Evolutionary conservation across 2,888 invertebrate species (phyloP), one percentile per base, ranked within the genome.

Genomic region (Dolichopus griseipennis): DNA sequence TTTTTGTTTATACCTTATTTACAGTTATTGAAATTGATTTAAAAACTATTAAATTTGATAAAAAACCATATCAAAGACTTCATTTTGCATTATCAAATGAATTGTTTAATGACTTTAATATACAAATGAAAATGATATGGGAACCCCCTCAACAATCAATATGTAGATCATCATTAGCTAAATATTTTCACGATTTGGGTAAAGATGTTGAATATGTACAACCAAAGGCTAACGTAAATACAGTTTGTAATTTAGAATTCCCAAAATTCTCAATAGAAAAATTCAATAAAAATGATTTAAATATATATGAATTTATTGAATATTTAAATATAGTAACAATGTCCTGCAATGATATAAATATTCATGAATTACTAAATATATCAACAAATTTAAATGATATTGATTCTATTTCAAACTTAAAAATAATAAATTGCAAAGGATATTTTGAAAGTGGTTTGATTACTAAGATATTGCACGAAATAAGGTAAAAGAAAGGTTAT

Each of bases 141-240:
- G 81, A 84, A 72, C 83, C 86, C 66, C 82, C 83, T 70, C 80
- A 79, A 22, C 75, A 78, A 66, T 76, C 76, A 18, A 71, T 85
- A 33, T 87, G 86, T 72, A 85, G 86, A 65, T 87, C 87, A n/a
- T 86, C 87, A 1, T 72, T 85, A 64, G 86, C 86, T 15, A 83
- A 84, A 72, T 87, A 85, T 80, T 84, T 87, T 72, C 70, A 78
- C 62, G 78, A 81, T 71, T 76, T 75, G 66, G 81, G 82, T 8
- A 84, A 83, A 72, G 72, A 74, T 6, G 82, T 85, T 3, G 78
- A 79, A 68, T 72, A 83, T 41, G 84, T 84, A 73, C 75, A 76
- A 63, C 83, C 84, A 43, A 78, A 76, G 68, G 76, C 79, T 66
- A 74, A 72, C 43, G 75, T 77, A 20, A 78, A 77, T 64, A 75